A percentile compares a stretch with the other conserved stretches of the same genome.
Conservation (phyloP, 92 coral and sea anemone genomes). For the Nematostella vectensis region DNA sequence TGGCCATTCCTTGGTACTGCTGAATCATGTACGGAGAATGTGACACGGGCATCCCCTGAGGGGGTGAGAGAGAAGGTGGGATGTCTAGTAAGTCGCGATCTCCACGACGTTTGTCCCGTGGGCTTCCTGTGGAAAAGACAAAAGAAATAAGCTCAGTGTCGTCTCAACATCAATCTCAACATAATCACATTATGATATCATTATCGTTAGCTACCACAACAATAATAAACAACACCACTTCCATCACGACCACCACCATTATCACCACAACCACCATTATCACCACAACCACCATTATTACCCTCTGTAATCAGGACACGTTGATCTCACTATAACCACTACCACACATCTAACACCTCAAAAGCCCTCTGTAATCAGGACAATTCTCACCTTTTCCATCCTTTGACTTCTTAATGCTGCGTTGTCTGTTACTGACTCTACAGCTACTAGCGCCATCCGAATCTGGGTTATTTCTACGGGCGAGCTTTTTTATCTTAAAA, state of each 20-base stretch:
- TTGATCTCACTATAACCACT: too few relatives aligned
- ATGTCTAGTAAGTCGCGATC: conserved; percentile 63
- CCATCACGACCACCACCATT: too few relatives aligned
- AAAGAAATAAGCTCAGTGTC: not conserved
- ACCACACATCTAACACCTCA: too few relatives aligned
- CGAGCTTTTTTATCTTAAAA: conserved; percentile 86
- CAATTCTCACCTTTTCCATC: conserved; percentile 88
- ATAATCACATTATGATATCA: too few relatives aligned
- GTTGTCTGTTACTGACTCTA: conserved; percentile 93
- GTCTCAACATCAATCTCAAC: not conserved
- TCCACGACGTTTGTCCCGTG: conserved; percentile 70
- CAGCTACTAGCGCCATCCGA: conserved; percentile 98
- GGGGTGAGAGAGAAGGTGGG: conserved; percentile 61
- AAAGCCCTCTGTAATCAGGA: too few relatives aligned
- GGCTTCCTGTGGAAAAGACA: conserved; percentile 43
- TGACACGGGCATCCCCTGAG: conserved; percentile 78
- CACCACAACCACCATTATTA: too few relatives aligned
- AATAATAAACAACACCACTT: too few relatives aligned
- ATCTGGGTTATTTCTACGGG: conserved; percentile 95
- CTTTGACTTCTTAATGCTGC: conserved; percentile 90
- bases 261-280: too few relatives aligned
- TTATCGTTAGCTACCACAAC: not conserved
- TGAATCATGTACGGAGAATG: conserved; percentile 81
- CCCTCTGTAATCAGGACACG: not conserved
- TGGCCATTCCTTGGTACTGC: conserved; percentile 77